phyloP scores from a whole-genome alignment of 2,113 vertebrate species.

The Neopipo cinnamomea region DNA sequence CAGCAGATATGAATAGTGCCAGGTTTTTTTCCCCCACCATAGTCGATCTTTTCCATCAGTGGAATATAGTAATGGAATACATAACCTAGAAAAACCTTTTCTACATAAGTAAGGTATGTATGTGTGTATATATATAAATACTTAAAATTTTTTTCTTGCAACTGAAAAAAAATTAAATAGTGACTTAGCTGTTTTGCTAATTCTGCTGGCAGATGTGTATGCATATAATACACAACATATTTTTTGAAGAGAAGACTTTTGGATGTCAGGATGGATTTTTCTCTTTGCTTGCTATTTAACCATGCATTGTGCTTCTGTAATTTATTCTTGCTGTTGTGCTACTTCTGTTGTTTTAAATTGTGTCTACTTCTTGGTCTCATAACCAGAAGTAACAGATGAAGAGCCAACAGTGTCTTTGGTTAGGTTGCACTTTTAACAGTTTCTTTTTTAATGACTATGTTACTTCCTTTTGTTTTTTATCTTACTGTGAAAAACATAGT shows the following conservation, averaged over 20 bases:
- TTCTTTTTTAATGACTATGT: not conserved
- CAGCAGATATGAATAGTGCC: not conserved
- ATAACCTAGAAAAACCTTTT: not conserved
- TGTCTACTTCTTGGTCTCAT: not conserved
- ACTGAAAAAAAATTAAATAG: not conserved
- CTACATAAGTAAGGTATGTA: fast-evolving
- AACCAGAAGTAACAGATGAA: not conserved
- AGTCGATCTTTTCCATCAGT: not conserved
- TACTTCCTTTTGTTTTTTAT: not conserved
- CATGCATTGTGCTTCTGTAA: not conserved
- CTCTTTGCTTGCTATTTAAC: not conserved
- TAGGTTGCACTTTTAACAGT: not conserved
- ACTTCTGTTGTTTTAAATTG: not conserved
- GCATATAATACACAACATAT: not conserved
- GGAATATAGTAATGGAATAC: not conserved
- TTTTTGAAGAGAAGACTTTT: not conserved
- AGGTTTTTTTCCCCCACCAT: fast-evolving
- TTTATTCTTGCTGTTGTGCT: not conserved
- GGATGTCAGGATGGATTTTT: not conserved
- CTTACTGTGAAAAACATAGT: not conserved
- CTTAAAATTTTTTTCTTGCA: not conserved
- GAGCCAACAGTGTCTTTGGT: not conserved
- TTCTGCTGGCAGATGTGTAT: not conserved
- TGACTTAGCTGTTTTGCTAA: not conserved
- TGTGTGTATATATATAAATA: fast-evolving